Conservation (phyloP, 2,888 invertebrate species). For the Bombylius discolor region DNA sequence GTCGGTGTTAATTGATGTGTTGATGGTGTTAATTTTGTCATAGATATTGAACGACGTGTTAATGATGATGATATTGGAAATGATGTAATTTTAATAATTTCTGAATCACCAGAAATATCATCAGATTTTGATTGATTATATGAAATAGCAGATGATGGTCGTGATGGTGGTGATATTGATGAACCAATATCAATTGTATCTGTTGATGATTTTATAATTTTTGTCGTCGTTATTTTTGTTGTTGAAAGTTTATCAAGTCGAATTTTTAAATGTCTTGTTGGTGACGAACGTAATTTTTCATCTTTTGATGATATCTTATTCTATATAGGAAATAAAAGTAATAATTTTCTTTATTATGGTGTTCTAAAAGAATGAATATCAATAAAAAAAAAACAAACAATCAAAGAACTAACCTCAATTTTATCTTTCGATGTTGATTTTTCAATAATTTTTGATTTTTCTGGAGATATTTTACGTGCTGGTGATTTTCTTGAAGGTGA, state of each 20-base stretch:
- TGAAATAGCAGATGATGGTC: not conserved
- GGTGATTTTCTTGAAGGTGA: slow-evolving; percentile 42
- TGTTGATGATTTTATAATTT: not conserved
- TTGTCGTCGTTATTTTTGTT: slow-evolving; percentile 22
- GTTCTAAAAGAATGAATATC: no score
- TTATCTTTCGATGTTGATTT: no score
- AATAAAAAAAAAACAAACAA: no score
- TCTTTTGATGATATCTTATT: not conserved
- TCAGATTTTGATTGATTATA: not conserved
- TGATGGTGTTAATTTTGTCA: slow-evolving; percentile 12
- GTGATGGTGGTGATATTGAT: slow-evolving; percentile 11
- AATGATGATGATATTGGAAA: slow-evolving; percentile 22
- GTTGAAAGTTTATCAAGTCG: slow-evolving; percentile 16
- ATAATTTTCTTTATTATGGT: not conserved
- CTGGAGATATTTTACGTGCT: slow-evolving; percentile 34
- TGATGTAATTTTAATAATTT: slow-evolving; percentile 14
- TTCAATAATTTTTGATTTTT: slow-evolving; percentile 15
- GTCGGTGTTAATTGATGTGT: slow-evolving; percentile 19
- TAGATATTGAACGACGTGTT: slow-evolving; percentile 30
- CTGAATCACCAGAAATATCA: slow-evolving; percentile 7
- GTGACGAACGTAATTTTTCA: slow-evolving; percentile 4
- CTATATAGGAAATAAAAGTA: not conserved
- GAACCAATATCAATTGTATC: slow-evolving; percentile 23
- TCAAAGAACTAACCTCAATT: no score
- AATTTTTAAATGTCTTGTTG: not conserved